Base-by-base conservation (phyloP, 2,797 vertebrate species). In the Triplophysa yarkandensis region DNA sequence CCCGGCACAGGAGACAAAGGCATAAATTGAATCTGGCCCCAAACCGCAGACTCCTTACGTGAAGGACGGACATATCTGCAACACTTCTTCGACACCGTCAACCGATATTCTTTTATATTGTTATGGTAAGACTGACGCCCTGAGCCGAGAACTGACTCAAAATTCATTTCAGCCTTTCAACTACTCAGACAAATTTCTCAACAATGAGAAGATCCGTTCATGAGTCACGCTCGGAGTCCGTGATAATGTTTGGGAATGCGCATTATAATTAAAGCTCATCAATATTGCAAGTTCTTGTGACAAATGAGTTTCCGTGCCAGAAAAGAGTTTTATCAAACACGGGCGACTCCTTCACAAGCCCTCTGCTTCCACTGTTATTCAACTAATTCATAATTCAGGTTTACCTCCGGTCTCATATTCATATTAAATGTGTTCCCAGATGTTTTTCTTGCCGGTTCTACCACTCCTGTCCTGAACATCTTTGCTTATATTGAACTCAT, bases 51-150 rank as follows among this genome's bases (percentile, higher is more conserved):
- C 77, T 77, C 76, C 80, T 76, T 74, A 77, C 78, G 74, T 69
- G 76, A 83, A 80, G 72, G 71, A 78, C 67, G 71, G 73, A 82
- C 77, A 82, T 77, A 84, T 87, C 80, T 84, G 82, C 81, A 72
- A 73, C 32, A 80, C 77, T 82, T 82, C 84, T 84, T 80, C 86
- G 84, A 88, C 84, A 85, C 78, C 41, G 76, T 82, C 82, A 89
- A 86, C 85, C 77, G 76, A 86, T 83, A 66, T 81, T 86, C 69
- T 86, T 88, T 84, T 81, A 82, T 83, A 83, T 78, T 86, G 83
- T 88, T 87, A 82, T 83, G 76, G 78, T 83, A 86, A 85, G 80
- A 79, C 48, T 81, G 67, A 82, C 81, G 79, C 64, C 83, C 81
- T 73, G 81, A 83, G 80, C 81, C 74, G 77, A 73, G 73, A 67